Base-by-base conservation (phyloP, 1,140 invertebrate species). In the Triops longicaudatus region DNA sequence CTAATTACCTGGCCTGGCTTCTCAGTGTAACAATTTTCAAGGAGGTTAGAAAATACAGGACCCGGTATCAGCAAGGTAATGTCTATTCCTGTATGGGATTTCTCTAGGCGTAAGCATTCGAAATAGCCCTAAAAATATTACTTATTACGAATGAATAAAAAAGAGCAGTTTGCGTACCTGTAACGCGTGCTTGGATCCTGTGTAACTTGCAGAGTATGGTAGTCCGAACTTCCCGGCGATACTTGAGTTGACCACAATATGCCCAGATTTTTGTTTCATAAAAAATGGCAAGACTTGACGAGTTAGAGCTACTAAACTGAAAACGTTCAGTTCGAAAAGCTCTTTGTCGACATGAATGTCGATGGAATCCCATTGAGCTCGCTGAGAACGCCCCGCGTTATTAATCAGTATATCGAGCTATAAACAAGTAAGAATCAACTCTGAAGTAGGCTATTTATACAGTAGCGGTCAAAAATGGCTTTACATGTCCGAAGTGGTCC, bases 301-400 rank as follows among this genome's bases (percentile, higher is more conserved):
- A 76, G 89, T 88, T 26, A 97, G 85, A 78, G 90, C 89, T 0
- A 97, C 80, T 6, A 90, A 83, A 0, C 90, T 88, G 79, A 96
- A 92, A 0, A 95, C 93, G 83, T 96, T 94, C 44, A 95, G 81
- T 26, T 95, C 89, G 81, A 96, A 93, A 79, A 95, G 84, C 77
- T 92, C 88, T 76, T 87, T 87, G 82, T 97, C 93, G 0, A 96
- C 92, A 74, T 86, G 81, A 0, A 94, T 73, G 1, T 92, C 88
- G 78, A 93, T 94, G 1, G 91, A 86, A 78, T 91, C 89, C 90
- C 92, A 95, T 31, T 82, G 78, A 2, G 91, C 92, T 79, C 93
- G 83, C 84, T 96, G 94, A 41, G 91, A 91, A 79, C 92, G 84
- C 4, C 93, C 93, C 17, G 92, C 93, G 85, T 95, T 95, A 81